Conservation (phyloP, 2,113 vertebrate genomes). For the Podarcis muralis region DNA sequence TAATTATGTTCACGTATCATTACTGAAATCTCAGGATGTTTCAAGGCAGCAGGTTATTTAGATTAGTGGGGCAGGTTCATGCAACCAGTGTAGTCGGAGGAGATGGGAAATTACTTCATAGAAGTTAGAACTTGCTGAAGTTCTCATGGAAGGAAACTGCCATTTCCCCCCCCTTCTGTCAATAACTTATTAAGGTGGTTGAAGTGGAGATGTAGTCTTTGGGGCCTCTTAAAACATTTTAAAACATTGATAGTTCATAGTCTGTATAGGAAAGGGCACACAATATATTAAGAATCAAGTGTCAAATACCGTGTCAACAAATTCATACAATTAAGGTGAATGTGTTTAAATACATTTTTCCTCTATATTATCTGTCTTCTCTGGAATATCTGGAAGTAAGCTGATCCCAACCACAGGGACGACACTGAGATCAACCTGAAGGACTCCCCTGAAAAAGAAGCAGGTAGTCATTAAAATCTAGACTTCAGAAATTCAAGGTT, state of each 20-base stretch:
- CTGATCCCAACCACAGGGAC: constrained; percentile 64
- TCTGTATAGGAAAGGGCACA: constrained; percentile 43
- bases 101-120: constrained; percentile 62
- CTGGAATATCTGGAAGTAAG: constrained; percentile 64
- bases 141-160: constrained; percentile 46
- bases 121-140: constrained; percentile 64
- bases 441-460: constrained; percentile 71
- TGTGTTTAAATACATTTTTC: constrained; percentile 68
- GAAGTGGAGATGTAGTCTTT: constrained; percentile 31
- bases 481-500: background rate
- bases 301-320: constrained; percentile 57
- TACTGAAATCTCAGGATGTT: background rate
- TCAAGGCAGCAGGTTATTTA: constrained; percentile 17
- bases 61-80: background rate
- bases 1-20: background rate
- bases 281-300: constrained; percentile 58
- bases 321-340: constrained; percentile 29
- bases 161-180: constrained; percentile 32
- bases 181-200: constrained; percentile 20
- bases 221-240: constrained; percentile 33
- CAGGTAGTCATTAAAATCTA: background rate
- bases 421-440: constrained; percentile 69
- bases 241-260: constrained; percentile 34
- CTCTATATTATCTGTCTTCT: constrained; percentile 64
- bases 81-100: background rate